Conservation (phyloP, 2,888 invertebrate genomes). For the Spatulosminthurus flaviceps region DNA sequence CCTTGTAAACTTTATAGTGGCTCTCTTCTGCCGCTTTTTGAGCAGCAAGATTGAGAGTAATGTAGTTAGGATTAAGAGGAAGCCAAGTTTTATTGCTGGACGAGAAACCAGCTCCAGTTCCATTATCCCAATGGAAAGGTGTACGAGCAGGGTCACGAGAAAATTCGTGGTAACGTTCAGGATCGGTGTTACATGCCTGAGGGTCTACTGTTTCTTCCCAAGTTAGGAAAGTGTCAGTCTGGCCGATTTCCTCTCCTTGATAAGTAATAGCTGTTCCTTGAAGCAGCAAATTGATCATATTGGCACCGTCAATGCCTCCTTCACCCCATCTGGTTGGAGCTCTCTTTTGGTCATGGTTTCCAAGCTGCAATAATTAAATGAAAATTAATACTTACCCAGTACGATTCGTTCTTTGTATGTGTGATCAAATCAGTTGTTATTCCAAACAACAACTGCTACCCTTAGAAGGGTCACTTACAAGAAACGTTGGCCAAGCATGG, state of each 20-base stretch:
- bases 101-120: constrained; percentile 70
- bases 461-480: too few relatives aligned
- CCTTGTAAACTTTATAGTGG: constrained; percentile 62
- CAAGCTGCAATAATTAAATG: constrained; percentile 65
- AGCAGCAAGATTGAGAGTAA: constrained; percentile 64
- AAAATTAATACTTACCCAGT: background rate
- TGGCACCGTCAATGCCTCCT: constrained; percentile 72
- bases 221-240: constrained; percentile 49
- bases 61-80: constrained; percentile 58
- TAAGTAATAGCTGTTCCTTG: constrained; percentile 67
- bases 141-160: constrained; percentile 79
- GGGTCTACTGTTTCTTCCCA: constrained; percentile 68
- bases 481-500: constrained; percentile 65
- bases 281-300: constrained; percentile 81
- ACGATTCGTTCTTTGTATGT: too few relatives aligned
- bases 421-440: too few relatives aligned
- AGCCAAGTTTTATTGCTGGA: constrained; percentile 16
- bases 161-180: constrained; percentile 70
- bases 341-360: constrained; percentile 81
- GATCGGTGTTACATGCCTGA: constrained; percentile 74
- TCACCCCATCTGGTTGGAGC: constrained; percentile 76
- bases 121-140: constrained; percentile 81
- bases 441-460: too few relatives aligned
- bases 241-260: constrained; percentile 60
- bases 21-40: constrained; percentile 61